Conservation (phyloP, 2,797 vertebrate species). For the Aldrovandia affinis region DNA sequence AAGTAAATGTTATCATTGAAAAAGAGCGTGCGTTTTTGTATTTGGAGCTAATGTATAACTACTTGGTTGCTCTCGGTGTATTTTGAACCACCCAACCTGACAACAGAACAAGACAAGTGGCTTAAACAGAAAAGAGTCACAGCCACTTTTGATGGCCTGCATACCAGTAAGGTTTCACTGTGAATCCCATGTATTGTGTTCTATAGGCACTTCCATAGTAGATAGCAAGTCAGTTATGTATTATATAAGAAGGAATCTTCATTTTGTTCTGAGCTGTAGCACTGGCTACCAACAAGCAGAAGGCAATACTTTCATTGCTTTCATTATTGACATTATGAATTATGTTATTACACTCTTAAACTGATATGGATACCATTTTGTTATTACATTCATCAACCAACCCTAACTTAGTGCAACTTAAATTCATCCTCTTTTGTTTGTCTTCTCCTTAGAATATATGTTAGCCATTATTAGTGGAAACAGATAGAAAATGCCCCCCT, state of each 20-base stretch:
- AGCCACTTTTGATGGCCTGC: background rate
- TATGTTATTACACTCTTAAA: slow-evolving; percentile 46
- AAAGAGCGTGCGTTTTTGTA: background rate
- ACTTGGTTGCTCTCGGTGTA: background rate
- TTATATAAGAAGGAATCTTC: background rate
- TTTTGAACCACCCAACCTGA: background rate
- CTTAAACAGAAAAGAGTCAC: background rate
- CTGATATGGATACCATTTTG: slow-evolving; percentile 49
- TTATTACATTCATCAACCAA: slow-evolving; percentile 49
- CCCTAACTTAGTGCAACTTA: slow-evolving; percentile 50
- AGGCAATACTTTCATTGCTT: background rate
- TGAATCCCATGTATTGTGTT: background rate
- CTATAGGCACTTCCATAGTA: background rate
- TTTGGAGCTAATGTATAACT: background rate
- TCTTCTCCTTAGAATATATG: slow-evolving; percentile 37
- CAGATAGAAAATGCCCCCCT: slow-evolving; percentile 10
- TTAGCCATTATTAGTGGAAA: slow-evolving; percentile 44
- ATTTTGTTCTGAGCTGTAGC: background rate
- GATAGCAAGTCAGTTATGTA: background rate
- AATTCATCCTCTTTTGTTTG: slow-evolving; percentile 36
- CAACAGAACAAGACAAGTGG: no score
- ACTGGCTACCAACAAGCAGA: background rate
- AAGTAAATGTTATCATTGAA: background rate
- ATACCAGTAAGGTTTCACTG: background rate
- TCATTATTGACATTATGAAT: background rate